Evolutionary conservation across 2,797 vertebrate species (phyloP).

Genomic region (Megaceryle alcyon): DNA sequence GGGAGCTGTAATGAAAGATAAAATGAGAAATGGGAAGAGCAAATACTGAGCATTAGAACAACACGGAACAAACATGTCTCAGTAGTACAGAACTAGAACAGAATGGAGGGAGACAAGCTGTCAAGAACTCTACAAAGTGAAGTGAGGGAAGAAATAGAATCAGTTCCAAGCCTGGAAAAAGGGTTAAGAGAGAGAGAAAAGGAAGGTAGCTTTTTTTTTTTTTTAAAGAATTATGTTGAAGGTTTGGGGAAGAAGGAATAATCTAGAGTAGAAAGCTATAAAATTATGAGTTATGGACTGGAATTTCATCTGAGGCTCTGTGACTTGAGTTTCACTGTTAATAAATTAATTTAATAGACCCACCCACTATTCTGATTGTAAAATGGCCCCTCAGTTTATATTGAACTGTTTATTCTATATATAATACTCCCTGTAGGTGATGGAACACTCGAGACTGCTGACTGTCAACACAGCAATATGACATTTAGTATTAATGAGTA

Average conservation of each 20-base stretch:
- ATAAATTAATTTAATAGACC: slow-evolving; percentile 30
- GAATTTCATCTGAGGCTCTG: slow-evolving; percentile 22
- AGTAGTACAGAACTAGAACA: not conserved
- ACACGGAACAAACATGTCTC: not conserved
- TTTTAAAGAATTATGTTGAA: not conserved
- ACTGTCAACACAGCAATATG: not conserved
- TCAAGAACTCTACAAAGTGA: not conserved
- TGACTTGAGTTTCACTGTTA: slow-evolving; percentile 26
- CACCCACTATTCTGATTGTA: slow-evolving; percentile 17
- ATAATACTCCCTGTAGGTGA: slow-evolving; percentile 48
- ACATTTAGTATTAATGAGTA: not conserved
- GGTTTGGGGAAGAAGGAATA: not conserved
- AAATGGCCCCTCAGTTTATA: not conserved
- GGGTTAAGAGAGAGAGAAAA: not conserved
- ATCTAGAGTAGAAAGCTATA: not conserved
- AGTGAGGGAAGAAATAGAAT: not conserved
- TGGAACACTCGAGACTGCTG: not conserved
- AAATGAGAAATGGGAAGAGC: not conserved
- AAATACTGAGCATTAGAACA: not conserved
- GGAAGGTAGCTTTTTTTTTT: not conserved
- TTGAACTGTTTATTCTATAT: slow-evolving; percentile 28
- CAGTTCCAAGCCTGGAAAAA: not conserved
- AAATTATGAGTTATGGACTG: slow-evolving; percentile 27
- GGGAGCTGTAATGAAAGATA: not conserved
- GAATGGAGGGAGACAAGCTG: not conserved